Percentiles rank a stretch among this genome's conserved stretches.
These are phyloP conservation scores for Amphilophus citrinellus DNA, from an alignment of 2,113 vertebrate genomes.

Conservation along the genomic window DNA sequence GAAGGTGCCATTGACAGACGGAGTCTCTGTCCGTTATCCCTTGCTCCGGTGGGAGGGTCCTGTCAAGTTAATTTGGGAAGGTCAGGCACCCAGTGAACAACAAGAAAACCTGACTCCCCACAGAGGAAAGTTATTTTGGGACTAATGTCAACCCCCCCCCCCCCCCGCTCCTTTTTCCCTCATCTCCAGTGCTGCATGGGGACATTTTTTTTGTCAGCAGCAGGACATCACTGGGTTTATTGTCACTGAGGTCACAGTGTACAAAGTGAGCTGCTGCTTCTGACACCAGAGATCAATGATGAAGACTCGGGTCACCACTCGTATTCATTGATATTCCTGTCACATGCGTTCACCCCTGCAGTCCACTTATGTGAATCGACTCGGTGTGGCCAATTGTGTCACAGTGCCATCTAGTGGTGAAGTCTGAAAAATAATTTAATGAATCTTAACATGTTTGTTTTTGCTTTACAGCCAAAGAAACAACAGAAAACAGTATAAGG, in stretches of 20 bases:
- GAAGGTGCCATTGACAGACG: conserved; percentile 61
- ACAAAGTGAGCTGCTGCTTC: conserved; percentile 27
- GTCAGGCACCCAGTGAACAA: conserved; percentile 54
- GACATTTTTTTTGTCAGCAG: conserved; percentile 12
- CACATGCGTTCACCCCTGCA: conserved; percentile 18
- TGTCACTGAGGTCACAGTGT: conserved; percentile 35
- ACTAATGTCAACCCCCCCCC: not conserved
- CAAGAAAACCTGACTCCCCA: conserved; percentile 63
- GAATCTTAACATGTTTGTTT: not conserved
- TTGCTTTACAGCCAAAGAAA: conserved; percentile 45
- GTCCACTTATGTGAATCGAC: not conserved
- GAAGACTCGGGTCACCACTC: conserved; percentile 29
- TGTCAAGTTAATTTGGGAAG: conserved; percentile 71
- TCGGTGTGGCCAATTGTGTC: not conserved
- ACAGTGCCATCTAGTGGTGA: conserved; percentile 59
- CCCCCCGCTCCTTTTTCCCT: not conserved
- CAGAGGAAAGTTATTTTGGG: conserved; percentile 63
- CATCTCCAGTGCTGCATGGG: not conserved
- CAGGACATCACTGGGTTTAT: conserved; percentile 29
- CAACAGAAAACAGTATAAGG: conserved; percentile 24
- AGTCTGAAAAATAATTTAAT: not conserved
- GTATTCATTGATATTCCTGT: conserved; percentile 25
- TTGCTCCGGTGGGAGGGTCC: conserved; percentile 38
- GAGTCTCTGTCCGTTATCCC: conserved; percentile 34
- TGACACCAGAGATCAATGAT: conserved; percentile 58